Evolutionary conservation across 2,113 vertebrate genomes (phyloP).

Genomic region (Eonycteris spelaea): DNA sequence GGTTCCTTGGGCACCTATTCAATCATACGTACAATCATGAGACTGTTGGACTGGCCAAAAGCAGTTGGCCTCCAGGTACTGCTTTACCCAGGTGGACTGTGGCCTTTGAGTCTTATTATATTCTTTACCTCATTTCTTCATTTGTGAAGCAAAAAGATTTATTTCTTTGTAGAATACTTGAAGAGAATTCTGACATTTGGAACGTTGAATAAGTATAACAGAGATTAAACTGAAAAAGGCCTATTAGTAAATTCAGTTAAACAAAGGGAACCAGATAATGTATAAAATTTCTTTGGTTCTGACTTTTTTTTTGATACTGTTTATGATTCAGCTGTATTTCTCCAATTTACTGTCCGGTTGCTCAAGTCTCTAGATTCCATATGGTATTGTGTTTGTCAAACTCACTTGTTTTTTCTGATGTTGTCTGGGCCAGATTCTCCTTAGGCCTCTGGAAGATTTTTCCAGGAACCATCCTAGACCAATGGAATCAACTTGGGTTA

Average conservation of each 20-base stretch:
- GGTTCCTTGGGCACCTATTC: neutral
- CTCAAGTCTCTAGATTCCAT: neutral
- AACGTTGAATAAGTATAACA: neutral
- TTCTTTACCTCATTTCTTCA: neutral
- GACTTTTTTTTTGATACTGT: neutral
- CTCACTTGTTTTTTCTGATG: neutral
- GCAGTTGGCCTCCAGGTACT: neutral
- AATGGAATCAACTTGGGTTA: neutral
- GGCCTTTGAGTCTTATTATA: neutral
- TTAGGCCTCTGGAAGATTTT: neutral
- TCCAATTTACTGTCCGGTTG: neutral
- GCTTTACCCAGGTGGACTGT: rapidly evolving
- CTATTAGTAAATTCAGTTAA: neutral
- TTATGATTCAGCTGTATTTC: neutral
- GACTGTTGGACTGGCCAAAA: neutral
- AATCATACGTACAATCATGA: neutral
- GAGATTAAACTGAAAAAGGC: neutral
- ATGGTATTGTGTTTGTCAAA: neutral
- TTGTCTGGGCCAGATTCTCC: neutral
- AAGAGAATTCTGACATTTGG: neutral
- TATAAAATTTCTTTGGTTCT: neutral
- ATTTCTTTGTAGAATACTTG: neutral
- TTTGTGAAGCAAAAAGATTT: neutral
- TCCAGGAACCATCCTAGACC: neutral
- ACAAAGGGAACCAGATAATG: neutral